A percentile compares a stretch with the other conserved stretches of the same genome.
These are phyloP conservation scores for Luidia sarsii DNA, from an alignment of 53 echinoderm and acorn worm species.

Conservation along the genomic window DNA sequence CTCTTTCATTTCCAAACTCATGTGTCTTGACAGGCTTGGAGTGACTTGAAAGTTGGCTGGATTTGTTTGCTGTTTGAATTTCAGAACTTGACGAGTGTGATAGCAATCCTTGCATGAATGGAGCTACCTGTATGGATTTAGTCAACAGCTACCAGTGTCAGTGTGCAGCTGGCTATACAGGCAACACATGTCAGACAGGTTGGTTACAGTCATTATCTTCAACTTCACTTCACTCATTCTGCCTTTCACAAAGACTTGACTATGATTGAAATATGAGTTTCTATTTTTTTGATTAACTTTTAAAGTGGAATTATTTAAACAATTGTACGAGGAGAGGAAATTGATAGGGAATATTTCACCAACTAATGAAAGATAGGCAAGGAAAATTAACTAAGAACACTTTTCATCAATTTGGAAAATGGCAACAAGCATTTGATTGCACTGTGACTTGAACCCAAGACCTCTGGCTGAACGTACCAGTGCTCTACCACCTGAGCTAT, in stretches of 20 bases:
- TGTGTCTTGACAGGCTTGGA: too few species aligned
- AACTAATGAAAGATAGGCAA: too few species aligned
- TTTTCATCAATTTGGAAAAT: neutral
- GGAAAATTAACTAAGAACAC: too few species aligned
- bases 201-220: neutral
- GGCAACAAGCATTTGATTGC: too few species aligned
- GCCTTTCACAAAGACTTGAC: too few species aligned
- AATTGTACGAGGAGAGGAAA: too few species aligned
- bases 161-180: slow-evolving; percentile 40
- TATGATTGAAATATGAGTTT: too few species aligned
- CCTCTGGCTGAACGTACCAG: too few species aligned
- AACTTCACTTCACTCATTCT: neutral
- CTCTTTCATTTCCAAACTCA: neutral
- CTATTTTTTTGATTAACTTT: too few species aligned
- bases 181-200: slow-evolving; percentile 18
- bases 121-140: slow-evolving; percentile 39
- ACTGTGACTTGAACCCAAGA: too few species aligned
- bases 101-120: slow-evolving; percentile 32
- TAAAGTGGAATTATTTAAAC: too few species aligned
- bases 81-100: slow-evolving; percentile 44
- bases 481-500: too few species aligned
- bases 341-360: neutral
- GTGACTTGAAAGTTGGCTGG: neutral
- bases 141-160: slow-evolving; percentile 26
- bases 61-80: neutral